A percentile compares a stretch with the other conserved stretches of the same genome.
Conservation (phyloP, 1,140 invertebrate species). For the Carcinoscorpius rotundicauda region DNA sequence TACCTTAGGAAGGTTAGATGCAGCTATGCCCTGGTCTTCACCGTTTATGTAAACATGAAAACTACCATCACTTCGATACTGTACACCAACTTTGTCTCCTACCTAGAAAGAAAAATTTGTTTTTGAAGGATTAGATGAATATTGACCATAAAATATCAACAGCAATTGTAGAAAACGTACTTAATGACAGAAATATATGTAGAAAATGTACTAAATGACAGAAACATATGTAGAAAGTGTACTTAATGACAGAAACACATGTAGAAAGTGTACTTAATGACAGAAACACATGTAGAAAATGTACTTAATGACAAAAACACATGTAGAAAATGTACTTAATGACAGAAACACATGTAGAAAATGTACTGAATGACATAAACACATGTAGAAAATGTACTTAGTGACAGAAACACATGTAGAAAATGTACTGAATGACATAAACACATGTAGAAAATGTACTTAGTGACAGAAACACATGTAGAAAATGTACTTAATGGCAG, state of each 20-base stretch:
- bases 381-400: background rate
- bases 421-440: too few species aligned
- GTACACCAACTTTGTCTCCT: slow-evolving; percentile 46
- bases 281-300: too few species aligned
- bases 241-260: too few species aligned
- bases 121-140: background rate
- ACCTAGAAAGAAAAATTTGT: slow-evolving; percentile 34
- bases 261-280: too few species aligned
- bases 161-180: background rate
- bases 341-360: background rate
- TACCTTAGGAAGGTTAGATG: slow-evolving; percentile 58
- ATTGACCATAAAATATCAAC: background rate
- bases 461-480: too few species aligned
- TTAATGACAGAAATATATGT: background rate
- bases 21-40: slow-evolving; percentile 69
- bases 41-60: slow-evolving; percentile 56
- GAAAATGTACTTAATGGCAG: too few species aligned
- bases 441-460: too few species aligned
- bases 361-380: background rate
- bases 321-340: too few species aligned
- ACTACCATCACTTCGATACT: slow-evolving; percentile 37
- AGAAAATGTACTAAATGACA: background rate
- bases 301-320: too few species aligned
- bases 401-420: too few species aligned
- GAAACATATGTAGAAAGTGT: too few species aligned